Conservation (phyloP, 2,888 invertebrate genomes). For the Muscina levida region DNA sequence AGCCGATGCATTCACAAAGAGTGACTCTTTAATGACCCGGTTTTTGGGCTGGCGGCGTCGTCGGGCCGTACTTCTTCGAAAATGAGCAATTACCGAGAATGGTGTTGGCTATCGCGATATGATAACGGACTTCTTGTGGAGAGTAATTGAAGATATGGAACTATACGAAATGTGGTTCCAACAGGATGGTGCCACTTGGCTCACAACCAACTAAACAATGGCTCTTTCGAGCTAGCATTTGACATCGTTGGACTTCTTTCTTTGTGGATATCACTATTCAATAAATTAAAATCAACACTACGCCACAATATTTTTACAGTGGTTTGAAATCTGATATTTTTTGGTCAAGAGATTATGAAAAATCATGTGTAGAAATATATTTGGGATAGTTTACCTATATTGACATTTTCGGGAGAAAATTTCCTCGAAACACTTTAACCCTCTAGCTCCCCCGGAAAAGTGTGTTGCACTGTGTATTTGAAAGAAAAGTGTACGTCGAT, state of each 20-base stretch:
- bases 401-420: no score
- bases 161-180: no score
- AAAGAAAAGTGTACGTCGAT: no score
- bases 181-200: background rate
- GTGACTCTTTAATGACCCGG: no score
- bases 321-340: no score
- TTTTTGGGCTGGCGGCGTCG: background rate
- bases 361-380: no score
- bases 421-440: no score
- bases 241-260: background rate
- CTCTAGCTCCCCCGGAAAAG: no score
- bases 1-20: background rate
- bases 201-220: background rate
- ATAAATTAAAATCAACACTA: background rate
- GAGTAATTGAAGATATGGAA: background rate
- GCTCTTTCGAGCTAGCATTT: background rate
- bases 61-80: background rate
- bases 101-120: constrained; percentile 5
- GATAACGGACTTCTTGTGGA: background rate
- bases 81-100: background rate
- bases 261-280: background rate
- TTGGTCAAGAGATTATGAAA: no score
- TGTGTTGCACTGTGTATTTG: no score
- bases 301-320: no score
- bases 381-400: no score